These are phyloP conservation scores for Carassius auratus DNA, from an alignment of 2,113 vertebrate species.

Conservation along the genomic window DNA sequence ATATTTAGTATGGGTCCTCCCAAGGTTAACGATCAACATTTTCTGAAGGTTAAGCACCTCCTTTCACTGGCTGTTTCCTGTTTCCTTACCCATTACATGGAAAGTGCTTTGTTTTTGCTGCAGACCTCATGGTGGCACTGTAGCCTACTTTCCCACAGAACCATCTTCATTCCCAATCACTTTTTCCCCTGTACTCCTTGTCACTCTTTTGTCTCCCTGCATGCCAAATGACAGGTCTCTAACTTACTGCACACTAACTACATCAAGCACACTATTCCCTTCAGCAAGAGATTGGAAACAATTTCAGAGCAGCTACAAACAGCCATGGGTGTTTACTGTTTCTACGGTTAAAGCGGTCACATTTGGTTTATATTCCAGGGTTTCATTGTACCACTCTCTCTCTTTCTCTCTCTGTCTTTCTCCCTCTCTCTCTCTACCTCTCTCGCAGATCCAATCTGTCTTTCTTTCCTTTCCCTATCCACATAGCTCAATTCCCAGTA, in stretches of 20 bases:
- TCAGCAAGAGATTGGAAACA: conserved; percentile 47
- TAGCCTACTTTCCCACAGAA: conserved; percentile 27
- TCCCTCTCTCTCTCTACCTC: conserved; percentile 55
- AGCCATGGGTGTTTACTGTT: conserved; percentile 64
- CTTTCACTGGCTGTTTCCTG: not conserved
- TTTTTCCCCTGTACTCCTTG: not conserved
- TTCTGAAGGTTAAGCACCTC: not conserved
- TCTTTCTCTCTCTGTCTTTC: conserved; percentile 29
- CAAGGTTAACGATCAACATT: not conserved
- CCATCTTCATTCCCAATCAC: not conserved
- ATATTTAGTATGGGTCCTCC: not conserved
- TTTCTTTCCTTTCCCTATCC: conserved; percentile 58
- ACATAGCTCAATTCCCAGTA: conserved; percentile 71
- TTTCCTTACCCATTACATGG: not conserved
- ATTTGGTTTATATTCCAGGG: conserved; percentile 66
- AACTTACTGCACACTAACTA: conserved; percentile 43
- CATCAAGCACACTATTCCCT: conserved; percentile 32
- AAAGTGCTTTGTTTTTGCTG: conserved; percentile 37
- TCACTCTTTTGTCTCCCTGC: not conserved
- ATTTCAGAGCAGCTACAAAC: conserved; percentile 55
- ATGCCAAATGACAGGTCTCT: conserved; percentile 41
- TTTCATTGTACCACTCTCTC: conserved; percentile 50
- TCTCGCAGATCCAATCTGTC: conserved; percentile 16
- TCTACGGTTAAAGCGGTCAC: conserved; percentile 59
- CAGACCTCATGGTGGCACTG: conserved; percentile 61